phyloP scores from a whole-genome alignment of 2,113 vertebrate species.

The Ranitomeya imitator region DNA sequence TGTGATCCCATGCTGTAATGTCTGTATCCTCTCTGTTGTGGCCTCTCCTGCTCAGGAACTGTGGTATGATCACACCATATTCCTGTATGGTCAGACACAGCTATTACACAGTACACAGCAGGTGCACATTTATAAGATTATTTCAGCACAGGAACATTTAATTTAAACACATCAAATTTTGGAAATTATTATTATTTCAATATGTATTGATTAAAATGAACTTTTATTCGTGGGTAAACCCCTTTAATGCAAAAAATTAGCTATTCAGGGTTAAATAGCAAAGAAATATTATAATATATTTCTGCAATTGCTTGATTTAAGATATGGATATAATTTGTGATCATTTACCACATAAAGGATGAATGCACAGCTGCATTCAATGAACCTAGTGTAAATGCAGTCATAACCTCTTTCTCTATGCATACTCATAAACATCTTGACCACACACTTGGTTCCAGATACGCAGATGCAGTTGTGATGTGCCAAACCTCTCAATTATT shows the following conservation, averaged over 20 bases:
- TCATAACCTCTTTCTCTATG: background rate
- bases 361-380: background rate
- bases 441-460: background rate
- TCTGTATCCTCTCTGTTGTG: no score
- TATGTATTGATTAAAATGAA: no score
- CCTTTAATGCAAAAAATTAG: background rate
- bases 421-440: background rate
- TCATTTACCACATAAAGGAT: background rate
- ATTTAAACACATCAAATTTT: no score
- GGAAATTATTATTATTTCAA: no score
- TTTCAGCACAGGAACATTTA: no score
- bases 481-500: background rate
- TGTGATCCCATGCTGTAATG: no score
- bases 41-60: no score
- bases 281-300: background rate
- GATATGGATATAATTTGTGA: background rate
- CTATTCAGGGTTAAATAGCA: background rate
- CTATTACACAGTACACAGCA: no score
- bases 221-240: no score
- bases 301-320: background rate
- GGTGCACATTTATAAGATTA: no score
- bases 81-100: no score
- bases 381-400: background rate
- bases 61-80: no score
- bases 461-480: background rate